Evolutionary conservation across 2,888 invertebrate species (phyloP).

Genomic region (Rhagophthalmus giganteus): DNA sequence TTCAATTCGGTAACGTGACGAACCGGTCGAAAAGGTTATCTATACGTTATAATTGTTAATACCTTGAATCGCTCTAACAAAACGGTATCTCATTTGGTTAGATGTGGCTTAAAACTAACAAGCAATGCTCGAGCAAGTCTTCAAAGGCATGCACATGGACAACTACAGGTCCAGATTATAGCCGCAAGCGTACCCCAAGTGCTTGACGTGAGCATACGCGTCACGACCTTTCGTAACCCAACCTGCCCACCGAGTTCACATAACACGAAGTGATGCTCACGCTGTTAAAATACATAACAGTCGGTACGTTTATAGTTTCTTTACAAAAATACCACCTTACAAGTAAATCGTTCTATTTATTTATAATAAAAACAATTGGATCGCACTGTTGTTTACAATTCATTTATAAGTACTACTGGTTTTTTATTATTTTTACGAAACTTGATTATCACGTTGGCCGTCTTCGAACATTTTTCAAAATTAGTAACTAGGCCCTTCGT

Average conservation of each 20-base stretch:
- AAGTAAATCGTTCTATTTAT: slow-evolving; percentile 1
- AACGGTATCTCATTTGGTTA: slow-evolving; percentile 24
- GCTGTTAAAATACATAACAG: slow-evolving; percentile 22
- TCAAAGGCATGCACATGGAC: slow-evolving; percentile 24
- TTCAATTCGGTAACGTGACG: background rate
- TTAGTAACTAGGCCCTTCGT: no score
- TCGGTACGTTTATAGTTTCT: slow-evolving; percentile 6
- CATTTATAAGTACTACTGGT: no score
- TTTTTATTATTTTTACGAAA: no score
- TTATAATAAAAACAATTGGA: background rate
- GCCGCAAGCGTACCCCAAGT: slow-evolving; percentile 36
- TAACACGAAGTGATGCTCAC: slow-evolving; percentile 31
- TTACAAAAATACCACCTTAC: slow-evolving; percentile 7
- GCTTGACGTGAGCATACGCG: slow-evolving; percentile 41
- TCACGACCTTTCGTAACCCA: slow-evolving; percentile 45
- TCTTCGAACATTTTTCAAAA: no score
- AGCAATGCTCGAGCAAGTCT: slow-evolving; percentile 20
- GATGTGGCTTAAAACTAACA: slow-evolving; percentile 20
- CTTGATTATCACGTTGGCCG: no score
- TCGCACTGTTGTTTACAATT: no score
- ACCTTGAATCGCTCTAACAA: slow-evolving; percentile 18
- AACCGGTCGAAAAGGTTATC: slow-evolving; percentile 17
- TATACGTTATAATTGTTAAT: slow-evolving; percentile 23
- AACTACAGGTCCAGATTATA: slow-evolving; percentile 27
- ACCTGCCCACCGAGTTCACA: slow-evolving; percentile 39